Conservation (phyloP, 2,113 vertebrate genomes). For the Fulmarus glacialis region DNA sequence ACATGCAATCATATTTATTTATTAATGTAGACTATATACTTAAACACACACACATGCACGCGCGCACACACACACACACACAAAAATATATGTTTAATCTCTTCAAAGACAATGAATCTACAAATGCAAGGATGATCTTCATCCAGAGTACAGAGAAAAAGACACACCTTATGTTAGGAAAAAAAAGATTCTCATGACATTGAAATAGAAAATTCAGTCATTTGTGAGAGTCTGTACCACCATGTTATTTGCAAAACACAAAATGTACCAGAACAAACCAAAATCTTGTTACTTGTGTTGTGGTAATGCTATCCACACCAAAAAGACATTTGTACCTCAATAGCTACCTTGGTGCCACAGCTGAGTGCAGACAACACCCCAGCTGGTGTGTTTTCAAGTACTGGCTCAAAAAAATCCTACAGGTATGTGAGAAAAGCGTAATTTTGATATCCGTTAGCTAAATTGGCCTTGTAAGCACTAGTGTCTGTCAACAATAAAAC, state of each 20-base stretch:
- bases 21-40: neutral
- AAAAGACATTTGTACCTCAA: neutral
- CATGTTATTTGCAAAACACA: neutral
- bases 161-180: neutral
- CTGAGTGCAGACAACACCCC: neutral
- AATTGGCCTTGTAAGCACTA: neutral
- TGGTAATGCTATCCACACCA: neutral
- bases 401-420: neutral
- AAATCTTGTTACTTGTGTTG: neutral
- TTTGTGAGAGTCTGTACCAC: neutral
- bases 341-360: neutral
- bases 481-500: neutral
- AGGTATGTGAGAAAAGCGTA: neutral
- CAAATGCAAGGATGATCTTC: neutral
- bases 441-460: neutral
- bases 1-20: neutral
- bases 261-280: neutral
- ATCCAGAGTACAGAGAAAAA: neutral
- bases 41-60: neutral
- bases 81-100: neutral
- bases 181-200: neutral
- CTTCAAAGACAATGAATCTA: neutral
- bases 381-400: neutral
- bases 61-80: accelerated
- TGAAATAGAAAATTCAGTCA: neutral